Conservation (phyloP, 2,888 invertebrate genomes). For the Acrobasis suavella region DNA sequence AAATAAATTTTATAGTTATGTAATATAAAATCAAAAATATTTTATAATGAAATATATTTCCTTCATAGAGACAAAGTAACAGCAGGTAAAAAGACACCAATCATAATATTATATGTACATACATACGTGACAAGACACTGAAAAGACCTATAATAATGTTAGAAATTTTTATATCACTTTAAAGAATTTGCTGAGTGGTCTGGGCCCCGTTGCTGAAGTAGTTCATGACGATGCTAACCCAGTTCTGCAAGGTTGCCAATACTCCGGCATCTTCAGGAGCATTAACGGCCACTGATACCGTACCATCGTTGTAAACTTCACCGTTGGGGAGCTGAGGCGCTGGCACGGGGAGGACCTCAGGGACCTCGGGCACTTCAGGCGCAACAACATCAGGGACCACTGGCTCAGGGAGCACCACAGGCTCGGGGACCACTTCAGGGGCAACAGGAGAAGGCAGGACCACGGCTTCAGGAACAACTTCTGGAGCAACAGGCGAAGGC, state of each 20-base stretch:
- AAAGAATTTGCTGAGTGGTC: conserved; percentile 56
- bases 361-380: conserved; percentile 18
- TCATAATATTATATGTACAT: neutral
- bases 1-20: no score
- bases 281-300: conserved; percentile 56
- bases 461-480: neutral
- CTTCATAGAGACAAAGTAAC: no score
- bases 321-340: conserved; percentile 42
- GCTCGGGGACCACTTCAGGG: conserved; percentile 33
- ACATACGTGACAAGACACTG: neutral
- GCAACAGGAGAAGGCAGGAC: conserved; percentile 29
- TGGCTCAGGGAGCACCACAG: conserved; percentile 32
- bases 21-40: no score
- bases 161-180: conserved; percentile 31
- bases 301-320: conserved; percentile 61
- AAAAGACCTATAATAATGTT: conserved; percentile 3
- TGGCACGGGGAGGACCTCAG: conserved; percentile 25
- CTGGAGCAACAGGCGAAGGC: neutral
- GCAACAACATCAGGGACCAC: conserved; percentile 26
- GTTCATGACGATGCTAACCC: conserved; percentile 63
- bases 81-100: no score
- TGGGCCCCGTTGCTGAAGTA: conserved; percentile 57
- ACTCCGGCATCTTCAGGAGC: conserved; percentile 49
- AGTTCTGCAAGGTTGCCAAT: conserved; percentile 55
- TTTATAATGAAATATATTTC: no score